Evolutionary conservation across 2,113 vertebrate genomes (phyloP).

Genomic region (Chaetodon trifascialis): DNA sequence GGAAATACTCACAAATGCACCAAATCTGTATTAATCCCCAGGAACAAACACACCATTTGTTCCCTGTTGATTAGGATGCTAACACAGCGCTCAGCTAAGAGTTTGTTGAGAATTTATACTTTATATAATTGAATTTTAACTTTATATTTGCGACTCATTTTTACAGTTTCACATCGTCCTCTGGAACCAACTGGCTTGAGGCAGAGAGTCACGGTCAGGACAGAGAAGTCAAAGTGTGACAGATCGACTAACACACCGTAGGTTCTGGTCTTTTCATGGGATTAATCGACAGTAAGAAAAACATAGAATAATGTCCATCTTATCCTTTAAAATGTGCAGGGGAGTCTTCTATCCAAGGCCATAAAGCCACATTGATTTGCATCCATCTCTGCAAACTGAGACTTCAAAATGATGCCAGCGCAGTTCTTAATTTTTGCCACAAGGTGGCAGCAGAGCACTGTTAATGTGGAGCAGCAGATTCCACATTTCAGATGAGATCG

Average conservation of each 20-base stretch:
- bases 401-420: neutral
- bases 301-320: neutral
- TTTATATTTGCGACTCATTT: too few species aligned
- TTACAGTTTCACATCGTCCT: too few species aligned
- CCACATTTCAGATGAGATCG: neutral
- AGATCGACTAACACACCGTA: neutral
- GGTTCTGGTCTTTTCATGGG: neutral
- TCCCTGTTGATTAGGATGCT: neutral
- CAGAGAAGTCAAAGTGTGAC: neutral
- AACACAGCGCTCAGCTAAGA: too few species aligned
- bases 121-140: too few species aligned
- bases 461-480: neutral
- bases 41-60: neutral
- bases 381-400: slow-evolving; percentile 40
- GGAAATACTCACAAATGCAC: neutral
- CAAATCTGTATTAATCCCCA: too few species aligned
- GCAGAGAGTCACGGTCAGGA: neutral
- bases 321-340: slow-evolving; percentile 3
- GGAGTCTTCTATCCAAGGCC: slow-evolving; percentile 39
- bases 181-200: too few species aligned
- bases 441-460: slow-evolving; percentile 61
- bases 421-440: slow-evolving; percentile 46
- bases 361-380: slow-evolving; percentile 50
- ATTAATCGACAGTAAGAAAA: slow-evolving; percentile 5
- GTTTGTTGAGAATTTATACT: too few species aligned